A percentile compares a stretch with the other conserved stretches of the same genome.
Conservation (phyloP, 2,113 vertebrate species). For the Neodontobutis hainanensis region DNA sequence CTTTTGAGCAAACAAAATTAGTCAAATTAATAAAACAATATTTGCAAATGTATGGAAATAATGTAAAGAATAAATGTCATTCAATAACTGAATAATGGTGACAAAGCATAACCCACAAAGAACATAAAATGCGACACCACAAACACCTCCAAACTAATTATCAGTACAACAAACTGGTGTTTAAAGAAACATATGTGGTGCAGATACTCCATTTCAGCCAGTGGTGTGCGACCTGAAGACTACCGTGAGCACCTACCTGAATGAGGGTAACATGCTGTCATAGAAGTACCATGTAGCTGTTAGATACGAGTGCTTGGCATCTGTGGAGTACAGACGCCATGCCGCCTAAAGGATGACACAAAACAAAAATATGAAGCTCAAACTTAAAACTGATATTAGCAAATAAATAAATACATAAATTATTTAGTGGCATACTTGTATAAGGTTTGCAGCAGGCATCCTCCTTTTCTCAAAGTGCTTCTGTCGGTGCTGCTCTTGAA, state of each 20-base stretch:
- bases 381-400: background rate
- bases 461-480: constrained; percentile 98
- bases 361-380: too few species aligned
- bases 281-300: constrained; percentile 99
- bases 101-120: background rate
- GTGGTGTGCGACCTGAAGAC: background rate
- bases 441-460: constrained; percentile 94
- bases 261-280: constrained; percentile 94
- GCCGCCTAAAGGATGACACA: constrained; percentile 82
- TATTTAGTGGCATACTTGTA: constrained; percentile 82
- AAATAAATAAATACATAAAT: background rate
- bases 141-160: background rate
- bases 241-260: constrained; percentile 84
- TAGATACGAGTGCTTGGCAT: constrained; percentile 87
- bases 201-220: constrained; percentile 17
- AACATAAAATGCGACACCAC: constrained; percentile 14
- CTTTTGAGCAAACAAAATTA: constrained; percentile 76
- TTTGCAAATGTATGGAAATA: constrained; percentile 55
- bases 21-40: constrained; percentile 69
- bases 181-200: too few species aligned
- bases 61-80: constrained; percentile 18
- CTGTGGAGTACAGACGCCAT: constrained; percentile 96
- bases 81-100: constrained; percentile 22
- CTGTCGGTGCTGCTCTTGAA: constrained; percentile 98
- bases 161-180: background rate